A percentile compares a stretch with the other conserved stretches of the same genome.
Conservation (phyloP, 2,113 vertebrate genomes). For the Trematomus loennbergii region DNA sequence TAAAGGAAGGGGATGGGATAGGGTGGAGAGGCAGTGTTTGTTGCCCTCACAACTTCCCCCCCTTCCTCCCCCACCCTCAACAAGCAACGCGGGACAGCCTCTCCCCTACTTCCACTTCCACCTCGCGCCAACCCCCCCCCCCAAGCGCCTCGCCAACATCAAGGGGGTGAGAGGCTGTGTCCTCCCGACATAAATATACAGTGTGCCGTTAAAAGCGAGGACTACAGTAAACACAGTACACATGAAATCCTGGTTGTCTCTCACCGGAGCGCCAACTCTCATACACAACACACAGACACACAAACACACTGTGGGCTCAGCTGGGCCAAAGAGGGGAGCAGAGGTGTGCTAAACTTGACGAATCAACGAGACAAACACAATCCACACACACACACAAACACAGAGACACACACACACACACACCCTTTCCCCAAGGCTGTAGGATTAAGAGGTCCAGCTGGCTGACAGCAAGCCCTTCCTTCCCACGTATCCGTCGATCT, state of each 20-base stretch:
- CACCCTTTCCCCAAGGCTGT: slow-evolving; percentile 84
- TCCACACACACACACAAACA: slow-evolving; percentile 48
- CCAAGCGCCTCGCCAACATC: slow-evolving; percentile 64
- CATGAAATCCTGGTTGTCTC: slow-evolving; percentile 65
- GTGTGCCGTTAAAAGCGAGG: slow-evolving; percentile 68
- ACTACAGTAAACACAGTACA: slow-evolving; percentile 74
- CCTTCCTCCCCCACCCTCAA: slow-evolving; percentile 8
- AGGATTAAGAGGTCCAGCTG: slow-evolving; percentile 88
- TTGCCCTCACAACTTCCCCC: slow-evolving; percentile 41
- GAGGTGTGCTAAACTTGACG: slow-evolving; percentile 83
- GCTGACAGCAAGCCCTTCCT: slow-evolving; percentile 87
- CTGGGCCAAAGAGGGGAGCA: slow-evolving; percentile 77
- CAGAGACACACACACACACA: slow-evolving; percentile 65
- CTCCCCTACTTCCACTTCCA: slow-evolving; percentile 15
- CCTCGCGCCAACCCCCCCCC: slow-evolving; percentile 55
- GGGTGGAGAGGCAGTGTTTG: slow-evolving; percentile 46
- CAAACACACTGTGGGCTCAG: slow-evolving; percentile 74
- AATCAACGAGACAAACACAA: slow-evolving; percentile 76
- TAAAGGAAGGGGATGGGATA: slow-evolving; percentile 22
- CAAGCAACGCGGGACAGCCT: slow-evolving; percentile 32
- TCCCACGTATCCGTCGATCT: slow-evolving; percentile 83
- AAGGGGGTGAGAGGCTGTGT: slow-evolving; percentile 68
- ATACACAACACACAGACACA: slow-evolving; percentile 40
- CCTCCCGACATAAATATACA: slow-evolving; percentile 77
- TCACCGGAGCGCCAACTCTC: slow-evolving; percentile 54